Evolutionary conservation across 1,140 invertebrate genomes (phyloP).

Genomic region (Anagrus nilaparvatae): DNA sequence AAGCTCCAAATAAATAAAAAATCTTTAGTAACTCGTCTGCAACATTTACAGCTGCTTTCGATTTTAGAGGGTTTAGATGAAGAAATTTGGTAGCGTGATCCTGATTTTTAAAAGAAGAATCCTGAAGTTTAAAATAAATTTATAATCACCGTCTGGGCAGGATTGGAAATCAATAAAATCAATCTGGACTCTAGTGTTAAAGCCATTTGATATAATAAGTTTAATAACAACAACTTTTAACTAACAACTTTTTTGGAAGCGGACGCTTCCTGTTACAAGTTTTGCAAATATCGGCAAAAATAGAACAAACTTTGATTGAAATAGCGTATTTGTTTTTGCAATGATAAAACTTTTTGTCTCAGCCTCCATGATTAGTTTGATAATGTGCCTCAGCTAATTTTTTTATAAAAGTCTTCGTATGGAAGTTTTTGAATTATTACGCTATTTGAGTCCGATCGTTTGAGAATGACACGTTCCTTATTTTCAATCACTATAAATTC

Average conservation of each 20-base stretch:
- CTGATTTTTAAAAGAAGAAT: too few species aligned
- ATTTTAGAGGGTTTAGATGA: not conserved
- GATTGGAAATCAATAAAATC: too few species aligned
- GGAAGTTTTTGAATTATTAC: too few species aligned
- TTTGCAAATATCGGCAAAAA: not conserved
- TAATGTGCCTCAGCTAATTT: too few species aligned
- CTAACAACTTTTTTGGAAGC: not conserved
- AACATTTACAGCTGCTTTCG: not conserved
- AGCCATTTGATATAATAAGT: not conserved
- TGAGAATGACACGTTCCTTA: too few species aligned
- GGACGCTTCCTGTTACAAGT: not conserved
- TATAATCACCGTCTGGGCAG: not conserved
- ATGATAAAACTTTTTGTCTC: conserved; percentile 1
- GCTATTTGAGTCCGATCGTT: too few species aligned
- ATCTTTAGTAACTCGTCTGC: too few species aligned
- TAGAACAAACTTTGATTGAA: too few species aligned
- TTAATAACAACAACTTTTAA: not conserved
- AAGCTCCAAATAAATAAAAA: too few species aligned
- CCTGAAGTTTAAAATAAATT: not conserved
- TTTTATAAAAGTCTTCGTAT: too few species aligned
- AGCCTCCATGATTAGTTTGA: not conserved
- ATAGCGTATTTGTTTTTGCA: too few species aligned
- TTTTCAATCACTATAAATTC: too few species aligned
- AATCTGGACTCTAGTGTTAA: not conserved
- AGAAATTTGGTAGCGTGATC: not conserved